Conservation (phyloP, 2,797 vertebrate genomes). For the Gymnothorax reevesii region DNA sequence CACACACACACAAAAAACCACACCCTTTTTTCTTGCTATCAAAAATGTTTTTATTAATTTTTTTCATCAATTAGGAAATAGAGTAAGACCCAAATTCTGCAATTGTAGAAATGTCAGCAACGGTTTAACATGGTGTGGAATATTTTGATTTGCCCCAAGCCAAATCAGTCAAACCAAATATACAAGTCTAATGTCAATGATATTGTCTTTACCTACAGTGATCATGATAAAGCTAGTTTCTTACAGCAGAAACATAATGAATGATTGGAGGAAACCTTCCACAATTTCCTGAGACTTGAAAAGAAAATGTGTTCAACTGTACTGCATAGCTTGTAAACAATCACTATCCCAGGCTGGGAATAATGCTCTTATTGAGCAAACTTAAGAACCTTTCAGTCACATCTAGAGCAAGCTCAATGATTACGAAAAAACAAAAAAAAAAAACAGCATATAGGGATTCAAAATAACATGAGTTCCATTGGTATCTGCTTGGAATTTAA, state of each 20-base stretch:
- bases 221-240: neutral
- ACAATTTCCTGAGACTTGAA: neutral
- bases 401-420: neutral
- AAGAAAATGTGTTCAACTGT: neutral
- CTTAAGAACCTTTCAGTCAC: neutral
- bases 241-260: neutral
- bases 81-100: neutral
- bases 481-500: neutral
- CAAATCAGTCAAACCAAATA: neutral
- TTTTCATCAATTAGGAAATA: slow-evolving; percentile 50
- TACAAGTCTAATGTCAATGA: neutral
- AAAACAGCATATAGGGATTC: neutral
- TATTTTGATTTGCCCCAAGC: neutral
- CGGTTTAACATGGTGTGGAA: neutral
- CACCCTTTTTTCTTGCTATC: slow-evolving; percentile 59
- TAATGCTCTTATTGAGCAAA: neutral
- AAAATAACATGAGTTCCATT: neutral
- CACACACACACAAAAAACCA: neutral
- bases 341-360: neutral
- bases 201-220: neutral
- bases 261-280: neutral
- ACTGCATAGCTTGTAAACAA: neutral
- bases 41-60: slow-evolving; percentile 82
- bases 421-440: neutral
- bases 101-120: neutral